Conservation (phyloP, 2,888 invertebrate genomes). For the Baronia brevicornis region DNA sequence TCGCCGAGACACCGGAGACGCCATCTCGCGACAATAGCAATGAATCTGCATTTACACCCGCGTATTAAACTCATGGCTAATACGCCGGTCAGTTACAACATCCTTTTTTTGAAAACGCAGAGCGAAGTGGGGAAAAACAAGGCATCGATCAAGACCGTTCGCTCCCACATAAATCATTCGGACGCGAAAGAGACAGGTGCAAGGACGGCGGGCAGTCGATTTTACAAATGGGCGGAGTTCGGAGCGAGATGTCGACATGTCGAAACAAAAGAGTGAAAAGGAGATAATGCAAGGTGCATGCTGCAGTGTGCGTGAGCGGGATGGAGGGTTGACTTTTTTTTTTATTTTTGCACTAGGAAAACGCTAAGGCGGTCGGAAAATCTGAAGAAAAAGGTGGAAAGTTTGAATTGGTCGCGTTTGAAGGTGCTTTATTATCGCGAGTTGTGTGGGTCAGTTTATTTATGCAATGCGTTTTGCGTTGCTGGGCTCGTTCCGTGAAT, state of each 20-base stretch:
- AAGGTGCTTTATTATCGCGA: slow-evolving; percentile 19
- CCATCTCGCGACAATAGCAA: slow-evolving; percentile 55
- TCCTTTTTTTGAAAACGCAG: slow-evolving; percentile 49
- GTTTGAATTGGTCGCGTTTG: slow-evolving; percentile 25
- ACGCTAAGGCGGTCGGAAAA: slow-evolving; percentile 61
- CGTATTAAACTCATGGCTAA: slow-evolving; percentile 51
- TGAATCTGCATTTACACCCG: slow-evolving; percentile 60
- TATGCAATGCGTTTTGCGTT: slow-evolving; percentile 24
- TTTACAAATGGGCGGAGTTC: slow-evolving; percentile 74
- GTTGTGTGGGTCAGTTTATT: slow-evolving; percentile 19
- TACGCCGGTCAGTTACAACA: slow-evolving; percentile 41
- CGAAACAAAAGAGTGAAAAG: slow-evolving; percentile 70
- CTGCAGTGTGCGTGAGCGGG: slow-evolving; percentile 55
- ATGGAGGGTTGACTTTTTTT: slow-evolving; percentile 35
- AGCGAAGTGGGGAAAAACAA: slow-evolving; percentile 64
- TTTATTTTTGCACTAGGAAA: slow-evolving; percentile 46
- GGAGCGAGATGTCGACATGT: slow-evolving; percentile 64
- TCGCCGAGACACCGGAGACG: slow-evolving; percentile 51
- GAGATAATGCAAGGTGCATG: slow-evolving; percentile 65
- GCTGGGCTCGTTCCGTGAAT: no score
- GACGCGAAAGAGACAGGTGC: slow-evolving; percentile 71
- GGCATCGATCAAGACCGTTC: slow-evolving; percentile 73
- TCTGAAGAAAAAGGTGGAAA: slow-evolving; percentile 57
- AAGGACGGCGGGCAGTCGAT: slow-evolving; percentile 66
- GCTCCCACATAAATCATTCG: slow-evolving; percentile 74